Evolutionary conservation across 2,888 invertebrate species (phyloP), one percentile per base, ranked within the genome.

Genomic region (Drosophila incognita): DNA sequence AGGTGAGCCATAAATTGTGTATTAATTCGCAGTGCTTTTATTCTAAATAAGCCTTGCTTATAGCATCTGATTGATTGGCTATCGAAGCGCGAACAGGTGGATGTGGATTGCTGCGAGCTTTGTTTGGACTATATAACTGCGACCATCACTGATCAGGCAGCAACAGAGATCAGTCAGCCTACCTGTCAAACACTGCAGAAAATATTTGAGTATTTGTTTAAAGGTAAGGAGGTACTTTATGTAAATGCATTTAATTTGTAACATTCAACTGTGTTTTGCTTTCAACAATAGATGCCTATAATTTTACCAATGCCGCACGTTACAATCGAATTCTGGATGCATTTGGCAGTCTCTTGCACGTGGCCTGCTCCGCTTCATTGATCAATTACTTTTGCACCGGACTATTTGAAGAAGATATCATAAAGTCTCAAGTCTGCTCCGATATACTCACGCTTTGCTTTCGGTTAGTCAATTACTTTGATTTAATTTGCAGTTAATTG

Each of bases 401-500:
- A 3, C 5, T 87, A 6, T 79, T 85, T 54, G 38, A 73, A 52
- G 53, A 62, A 6, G 69, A 90, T 60, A 29, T 76, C 0, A 33
- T 77, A 0, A 62, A 40, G 29, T 69, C 87, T 0, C 81, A 87
- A 60, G 75, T 68, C n/a, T 79, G 80, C 42, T 74, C 79, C 0
- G 90, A 90, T 69, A 66, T 91, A 18, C 69, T 90, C 0, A 74
- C 81, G 67, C 54, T 89, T 4, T 76, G 38, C 10, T 81, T 80
- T 64, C 74, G 81, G 90, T 90, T 46, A 59, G 42, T n/a, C 48
- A 31, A 10, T 36, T 4, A 15, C 11, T 18, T 24, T 10, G 31
- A 11, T 21, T 27, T 5, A 10, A 13, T 7, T 18, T 29, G 4
- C 1, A 40, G 31, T 11, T 29, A 11, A 33, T 7, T 7, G 27